phyloP scores from a whole-genome alignment of 2,888 invertebrate species.

The Luperina testacea region DNA sequence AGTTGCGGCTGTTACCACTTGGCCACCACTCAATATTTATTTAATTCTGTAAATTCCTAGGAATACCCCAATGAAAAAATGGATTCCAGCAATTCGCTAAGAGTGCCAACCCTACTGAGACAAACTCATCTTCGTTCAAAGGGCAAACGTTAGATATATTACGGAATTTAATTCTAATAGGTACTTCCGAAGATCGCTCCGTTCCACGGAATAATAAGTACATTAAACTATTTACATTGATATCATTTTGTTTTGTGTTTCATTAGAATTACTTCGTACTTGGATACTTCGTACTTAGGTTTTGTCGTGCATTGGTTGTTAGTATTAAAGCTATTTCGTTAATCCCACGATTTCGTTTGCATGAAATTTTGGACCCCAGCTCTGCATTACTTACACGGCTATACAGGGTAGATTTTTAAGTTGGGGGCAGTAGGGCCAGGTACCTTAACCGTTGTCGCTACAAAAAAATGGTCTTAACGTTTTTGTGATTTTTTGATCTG shows the following conservation, averaged over 20 bases:
- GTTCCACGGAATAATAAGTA: conserved; percentile 25
- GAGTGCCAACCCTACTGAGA: conserved; percentile 49
- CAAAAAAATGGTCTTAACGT: background rate
- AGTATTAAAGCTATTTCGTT: background rate
- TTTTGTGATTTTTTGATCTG: background rate
- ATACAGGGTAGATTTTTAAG: background rate
- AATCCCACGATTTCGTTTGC: background rate
- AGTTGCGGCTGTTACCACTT: no score
- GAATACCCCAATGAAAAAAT: background rate
- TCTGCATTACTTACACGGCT: background rate
- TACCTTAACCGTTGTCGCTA: no score
- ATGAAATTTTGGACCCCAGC: background rate
- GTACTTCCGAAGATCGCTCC: conserved; percentile 52
- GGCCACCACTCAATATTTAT: background rate
- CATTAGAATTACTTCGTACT: conserved; percentile 23
- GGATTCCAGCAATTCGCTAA: background rate
- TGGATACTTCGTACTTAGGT: background rate
- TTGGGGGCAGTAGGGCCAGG: background rate
- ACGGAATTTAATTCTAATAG: conserved; percentile 59
- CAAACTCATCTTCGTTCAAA: conserved; percentile 58
- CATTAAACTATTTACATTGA: conserved; percentile 21
- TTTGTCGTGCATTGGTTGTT: background rate
- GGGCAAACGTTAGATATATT: conserved; percentile 60
- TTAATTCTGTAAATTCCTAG: background rate
- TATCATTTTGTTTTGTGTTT: conserved; percentile 22